Base-by-base conservation (phyloP, 2,113 vertebrate species). In the Eolophus roseicapilla region DNA sequence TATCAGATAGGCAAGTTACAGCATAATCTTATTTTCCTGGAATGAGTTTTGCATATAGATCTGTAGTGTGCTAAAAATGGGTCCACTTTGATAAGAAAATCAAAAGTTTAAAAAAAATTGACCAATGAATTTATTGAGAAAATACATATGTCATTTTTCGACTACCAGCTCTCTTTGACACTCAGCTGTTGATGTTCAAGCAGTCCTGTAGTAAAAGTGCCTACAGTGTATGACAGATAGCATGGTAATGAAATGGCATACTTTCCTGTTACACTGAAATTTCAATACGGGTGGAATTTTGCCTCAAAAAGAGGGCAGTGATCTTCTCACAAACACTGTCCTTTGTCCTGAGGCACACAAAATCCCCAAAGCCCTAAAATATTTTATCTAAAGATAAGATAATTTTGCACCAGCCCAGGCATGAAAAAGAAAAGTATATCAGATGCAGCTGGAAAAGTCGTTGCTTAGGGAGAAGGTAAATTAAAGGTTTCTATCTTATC, bases 351-450 rank as follows among this genome's bases (percentile, higher is more conserved):
- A 97, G 98, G 97, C 97, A 96, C 91, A 97, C 69, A 85, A 96
- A 98, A 96, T 97, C 97, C 97, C 98, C 88, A 98, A 98, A 97
- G 97, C 97, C 97, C 98, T 97, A 96, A 97, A 98, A 98, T 96
- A 98, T 98, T 98, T 98, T 95, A 97, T 98, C 97, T 97, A 87
- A 93, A 97, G 98, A 97, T 97, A 96, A 97, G 95, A 97, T 97
- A 97, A 97, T 96, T 98, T 97, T 95, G 52, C 84, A 97, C 57
- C 60, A 96, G 92, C 93, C 84, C 63, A 86, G 74, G 90, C 88
- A 96, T 95, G 86, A 97, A 94, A 96, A 94, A 93, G 84, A 81
- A 89, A 83, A 96, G 50, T 92, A 95, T 96, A 92, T 97, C 95
- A 97, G 96, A 97, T 96, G 69, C 79, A 96, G 92, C 87, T 90